These are phyloP conservation scores for Tetramorium simillimum DNA, from an alignment of 1,140 invertebrate species.

Conservation along the genomic window DNA sequence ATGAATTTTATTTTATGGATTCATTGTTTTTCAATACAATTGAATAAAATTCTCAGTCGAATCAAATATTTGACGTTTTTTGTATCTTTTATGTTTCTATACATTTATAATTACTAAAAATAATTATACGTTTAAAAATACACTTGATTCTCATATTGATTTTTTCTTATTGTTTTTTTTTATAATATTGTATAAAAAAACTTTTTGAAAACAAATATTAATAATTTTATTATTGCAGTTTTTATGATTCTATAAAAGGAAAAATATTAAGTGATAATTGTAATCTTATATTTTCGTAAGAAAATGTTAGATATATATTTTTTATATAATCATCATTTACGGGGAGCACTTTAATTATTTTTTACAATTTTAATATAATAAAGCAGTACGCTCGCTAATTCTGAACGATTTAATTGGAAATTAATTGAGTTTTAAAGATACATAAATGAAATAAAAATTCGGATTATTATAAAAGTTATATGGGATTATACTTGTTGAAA, in stretches of 20 bases:
- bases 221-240: not conserved
- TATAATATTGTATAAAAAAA: not conserved
- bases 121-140: not conserved
- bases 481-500: conserved; percentile 12
- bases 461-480: conserved; percentile 12
- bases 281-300: too few species aligned
- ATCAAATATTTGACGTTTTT: not conserved
- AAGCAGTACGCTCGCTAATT: not conserved
- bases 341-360: not conserved
- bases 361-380: not conserved
- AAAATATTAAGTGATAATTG: not conserved
- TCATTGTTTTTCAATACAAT: not conserved
- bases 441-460: conserved; percentile 13
- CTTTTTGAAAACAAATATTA: not conserved
- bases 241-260: not conserved
- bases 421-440: conserved; percentile 1
- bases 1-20: not conserved
- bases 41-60: not conserved
- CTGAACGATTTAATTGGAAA: conserved; percentile 13
- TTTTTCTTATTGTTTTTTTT: not conserved
- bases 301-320: not conserved
- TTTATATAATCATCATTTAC: not conserved
- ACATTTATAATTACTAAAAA: not conserved
- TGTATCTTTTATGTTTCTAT: not conserved
- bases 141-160: not conserved